Evolutionary conservation across 2,797 vertebrate species (phyloP).

Genomic region (Gallirallus australis): DNA sequence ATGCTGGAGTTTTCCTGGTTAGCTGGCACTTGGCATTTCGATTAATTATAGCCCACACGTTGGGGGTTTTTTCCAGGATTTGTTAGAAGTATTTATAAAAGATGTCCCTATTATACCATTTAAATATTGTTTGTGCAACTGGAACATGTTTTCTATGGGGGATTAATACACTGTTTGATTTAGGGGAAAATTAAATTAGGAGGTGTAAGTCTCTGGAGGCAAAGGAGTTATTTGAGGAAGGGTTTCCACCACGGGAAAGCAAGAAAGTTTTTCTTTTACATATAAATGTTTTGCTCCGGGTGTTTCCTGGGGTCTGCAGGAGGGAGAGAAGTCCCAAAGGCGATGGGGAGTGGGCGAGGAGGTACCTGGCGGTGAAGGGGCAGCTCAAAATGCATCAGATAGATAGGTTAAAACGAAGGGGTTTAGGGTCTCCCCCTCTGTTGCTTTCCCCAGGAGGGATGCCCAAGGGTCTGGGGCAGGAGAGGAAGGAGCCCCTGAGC

Average conservation of each 20-base stretch:
- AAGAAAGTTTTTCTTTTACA: conserved; percentile 15
- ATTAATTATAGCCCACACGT: conserved; percentile 80
- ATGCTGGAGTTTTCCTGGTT: conserved; percentile 78
- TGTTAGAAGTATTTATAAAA: conserved; percentile 63
- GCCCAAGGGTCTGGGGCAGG: background rate
- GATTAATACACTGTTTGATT: conserved; percentile 73
- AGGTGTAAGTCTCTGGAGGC: conserved; percentile 12
- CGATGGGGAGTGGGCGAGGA: background rate
- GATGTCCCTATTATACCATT: conserved; percentile 69
- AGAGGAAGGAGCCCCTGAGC: background rate
- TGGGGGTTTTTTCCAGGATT: conserved; percentile 18
- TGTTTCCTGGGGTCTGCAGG: background rate
- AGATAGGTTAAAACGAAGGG: background rate
- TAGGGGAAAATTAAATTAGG: conserved; percentile 67
- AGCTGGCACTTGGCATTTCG: conserved; percentile 81
- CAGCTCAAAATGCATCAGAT: background rate
- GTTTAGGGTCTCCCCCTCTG: background rate
- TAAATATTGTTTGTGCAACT: conserved; percentile 73
- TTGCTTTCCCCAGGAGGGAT: background rate
- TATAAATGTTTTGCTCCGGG: background rate
- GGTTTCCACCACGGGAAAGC: conserved; percentile 40
- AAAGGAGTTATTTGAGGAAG: conserved; percentile 31
- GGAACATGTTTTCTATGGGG: conserved; percentile 70
- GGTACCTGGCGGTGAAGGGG: accelerated
- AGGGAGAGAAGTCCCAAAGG: background rate